Base-by-base conservation (phyloP, 2,797 vertebrate species). In the Hybognathus amarus region DNA sequence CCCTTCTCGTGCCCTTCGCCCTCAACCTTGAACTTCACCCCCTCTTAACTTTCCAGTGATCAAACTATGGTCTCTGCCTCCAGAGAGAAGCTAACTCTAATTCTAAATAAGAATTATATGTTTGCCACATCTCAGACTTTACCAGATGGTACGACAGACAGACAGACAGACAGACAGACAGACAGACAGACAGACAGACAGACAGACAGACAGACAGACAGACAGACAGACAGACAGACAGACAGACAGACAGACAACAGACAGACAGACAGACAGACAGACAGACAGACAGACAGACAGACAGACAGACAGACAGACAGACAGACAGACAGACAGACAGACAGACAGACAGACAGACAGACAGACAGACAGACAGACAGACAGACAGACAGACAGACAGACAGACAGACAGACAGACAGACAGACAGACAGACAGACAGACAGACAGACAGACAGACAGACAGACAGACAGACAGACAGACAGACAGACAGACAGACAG, bases 71-170 rank as follows among this genome's bases (percentile, higher is more conserved):
- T 38, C 54, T 66, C 45, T 47, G 5, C 61, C 2, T 91, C 78
- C 87, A 90, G 87, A 89, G 90, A 91, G 61, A 80, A 85, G 71
- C 84, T 92, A 91, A 87, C 89, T 27, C 91, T 84, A 85, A 22
- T 79, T 86, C 88, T 85, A 83, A 86, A 90, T 92, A 92, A 93
- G 91, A 92, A 30, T n/a, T n/a, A n/a, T n/a, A 30, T 89, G 90
- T 92, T 89, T 90, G 22, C 86, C 86, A 90, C 88, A 90, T 84
- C 82, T 78, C 84, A 90, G 91, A 92, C 89, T 90, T 89, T 85
- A 47, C 83, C 87, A 89, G 89, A 91, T 87, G 88, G 87, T 84
- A 71, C 12, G 17, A 50, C 3, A 54, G 27, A 56, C 3, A 42
- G 1, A 42, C 3, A 45, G 42, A 42, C 8, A 40, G 40, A 3